These are phyloP conservation scores for Periplaneta americana DNA, from an alignment of 1,140 invertebrate genomes.

Conservation along the genomic window DNA sequence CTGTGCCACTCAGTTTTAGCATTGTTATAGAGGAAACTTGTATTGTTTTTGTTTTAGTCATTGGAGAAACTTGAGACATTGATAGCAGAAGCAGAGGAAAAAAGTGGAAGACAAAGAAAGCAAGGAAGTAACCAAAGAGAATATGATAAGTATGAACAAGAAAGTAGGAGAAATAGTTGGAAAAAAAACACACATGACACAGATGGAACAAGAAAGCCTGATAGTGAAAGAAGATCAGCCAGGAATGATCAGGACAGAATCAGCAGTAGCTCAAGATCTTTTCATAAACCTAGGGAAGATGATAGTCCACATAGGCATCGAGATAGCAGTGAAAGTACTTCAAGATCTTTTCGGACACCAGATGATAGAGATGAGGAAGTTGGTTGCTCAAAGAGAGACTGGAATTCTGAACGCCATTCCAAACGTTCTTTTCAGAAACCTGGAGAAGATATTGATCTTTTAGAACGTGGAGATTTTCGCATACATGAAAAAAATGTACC, in stretches of 20 bases:
- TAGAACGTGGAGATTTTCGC: background rate
- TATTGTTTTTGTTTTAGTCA: slow-evolving; percentile 39
- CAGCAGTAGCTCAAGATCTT: too few species aligned
- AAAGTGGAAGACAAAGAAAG: background rate
- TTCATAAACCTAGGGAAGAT: too few species aligned
- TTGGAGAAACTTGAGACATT: slow-evolving; percentile 43
- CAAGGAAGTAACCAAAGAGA: background rate
- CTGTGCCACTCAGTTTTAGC: too few species aligned
- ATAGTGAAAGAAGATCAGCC: background rate
- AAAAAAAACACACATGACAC: background rate
- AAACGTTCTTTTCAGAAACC: background rate
- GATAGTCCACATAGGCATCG: background rate
- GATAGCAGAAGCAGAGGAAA: slow-evolving; percentile 43
- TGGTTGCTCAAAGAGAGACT: background rate
- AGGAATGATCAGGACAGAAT: background rate
- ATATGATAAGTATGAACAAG: background rate
- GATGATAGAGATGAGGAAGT: background rate
- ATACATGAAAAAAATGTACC: background rate
- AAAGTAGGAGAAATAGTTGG: background rate
- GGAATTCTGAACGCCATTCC: background rate
- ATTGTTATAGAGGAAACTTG: too few species aligned
- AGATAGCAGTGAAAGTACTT: background rate
- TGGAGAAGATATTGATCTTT: background rate
- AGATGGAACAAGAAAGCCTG: background rate
- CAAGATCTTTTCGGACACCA: background rate